A percentile compares a stretch with the other conserved stretches of the same genome.
These are phyloP conservation scores for Ridgeia piscesae DNA, from an alignment of 1,140 invertebrate species.

Conservation along the genomic window DNA sequence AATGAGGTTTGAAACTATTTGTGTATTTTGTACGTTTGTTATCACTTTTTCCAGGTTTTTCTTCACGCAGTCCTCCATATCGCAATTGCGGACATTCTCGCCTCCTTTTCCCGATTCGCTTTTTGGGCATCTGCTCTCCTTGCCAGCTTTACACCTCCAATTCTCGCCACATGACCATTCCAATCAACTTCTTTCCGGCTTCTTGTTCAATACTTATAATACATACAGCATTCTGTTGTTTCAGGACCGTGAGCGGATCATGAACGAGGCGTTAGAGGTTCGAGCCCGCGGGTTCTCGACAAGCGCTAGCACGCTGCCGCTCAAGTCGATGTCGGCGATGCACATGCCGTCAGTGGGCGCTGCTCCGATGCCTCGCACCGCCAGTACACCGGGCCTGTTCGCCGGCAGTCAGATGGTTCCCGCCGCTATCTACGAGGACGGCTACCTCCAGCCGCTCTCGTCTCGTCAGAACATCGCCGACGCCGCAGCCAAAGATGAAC, in stretches of 20 bases:
- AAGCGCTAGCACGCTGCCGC: neutral
- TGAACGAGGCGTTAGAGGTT: constrained; percentile 23
- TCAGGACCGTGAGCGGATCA: constrained; percentile 20
- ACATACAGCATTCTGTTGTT: too few species aligned
- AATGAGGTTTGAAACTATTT: too few species aligned
- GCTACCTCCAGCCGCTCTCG: constrained; percentile 8
- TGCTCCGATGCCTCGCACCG: neutral
- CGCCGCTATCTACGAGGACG: constrained; percentile 7
- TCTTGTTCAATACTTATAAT: too few species aligned
- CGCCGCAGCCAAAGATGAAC: neutral
- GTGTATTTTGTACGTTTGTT: too few species aligned
- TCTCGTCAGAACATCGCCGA: neutral
- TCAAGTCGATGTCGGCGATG: constrained; percentile 8
- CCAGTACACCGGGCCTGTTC: neutral
- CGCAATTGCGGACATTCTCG: too few species aligned
- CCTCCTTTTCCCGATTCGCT: too few species aligned
- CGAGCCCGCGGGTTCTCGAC: constrained; percentile 27
- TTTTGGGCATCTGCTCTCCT: too few species aligned
- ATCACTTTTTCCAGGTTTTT: too few species aligned
- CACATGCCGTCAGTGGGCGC: neutral
- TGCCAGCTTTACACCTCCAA: too few species aligned
- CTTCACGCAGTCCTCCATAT: too few species aligned
- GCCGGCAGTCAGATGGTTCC: neutral
- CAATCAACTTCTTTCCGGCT: too few species aligned
- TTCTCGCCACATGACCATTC: too few species aligned